A percentile compares a stretch with the other conserved stretches of the same genome.
These are phyloP conservation scores for Crocodylus rhombifer DNA, from an alignment of 2,797 vertebrate genomes.

Conservation along the genomic window DNA sequence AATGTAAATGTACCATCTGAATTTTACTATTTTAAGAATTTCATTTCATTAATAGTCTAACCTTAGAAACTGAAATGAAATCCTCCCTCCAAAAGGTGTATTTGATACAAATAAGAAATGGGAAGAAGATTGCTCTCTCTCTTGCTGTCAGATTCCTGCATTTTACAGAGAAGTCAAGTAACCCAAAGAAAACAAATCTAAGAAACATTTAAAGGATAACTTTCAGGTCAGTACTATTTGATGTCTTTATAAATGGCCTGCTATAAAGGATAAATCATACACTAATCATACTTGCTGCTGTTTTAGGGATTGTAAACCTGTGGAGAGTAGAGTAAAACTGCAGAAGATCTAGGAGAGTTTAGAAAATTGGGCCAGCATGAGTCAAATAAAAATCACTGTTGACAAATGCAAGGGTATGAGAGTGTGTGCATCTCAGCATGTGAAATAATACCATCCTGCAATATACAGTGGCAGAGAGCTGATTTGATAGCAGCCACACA, in stretches of 20 bases:
- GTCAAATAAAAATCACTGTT: background rate
- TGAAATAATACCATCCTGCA: background rate
- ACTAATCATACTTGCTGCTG: background rate
- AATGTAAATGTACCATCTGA: background rate
- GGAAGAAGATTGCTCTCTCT: background rate
- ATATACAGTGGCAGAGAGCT: background rate
- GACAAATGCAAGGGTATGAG: background rate
- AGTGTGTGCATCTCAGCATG: background rate
- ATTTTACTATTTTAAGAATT: background rate
- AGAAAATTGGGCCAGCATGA: constrained; percentile 22
- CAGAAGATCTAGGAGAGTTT: constrained; percentile 2
- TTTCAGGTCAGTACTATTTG: constrained; percentile 18
- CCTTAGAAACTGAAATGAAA: background rate
- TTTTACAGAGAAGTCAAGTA: constrained; percentile 7
- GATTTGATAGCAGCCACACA: background rate
- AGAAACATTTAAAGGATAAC: background rate
- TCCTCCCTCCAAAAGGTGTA: background rate
- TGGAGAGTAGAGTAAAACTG: constrained; percentile 16
- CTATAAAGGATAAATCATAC: background rate
- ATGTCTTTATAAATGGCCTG: constrained; percentile 67
- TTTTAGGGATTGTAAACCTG: constrained; percentile 17
- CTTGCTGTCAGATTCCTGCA: background rate
- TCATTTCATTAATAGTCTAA: background rate
- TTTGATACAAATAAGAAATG: background rate
- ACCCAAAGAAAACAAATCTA: background rate